Conservation (phyloP, 1,140 invertebrate species). For the Neelides sp. region DNA sequence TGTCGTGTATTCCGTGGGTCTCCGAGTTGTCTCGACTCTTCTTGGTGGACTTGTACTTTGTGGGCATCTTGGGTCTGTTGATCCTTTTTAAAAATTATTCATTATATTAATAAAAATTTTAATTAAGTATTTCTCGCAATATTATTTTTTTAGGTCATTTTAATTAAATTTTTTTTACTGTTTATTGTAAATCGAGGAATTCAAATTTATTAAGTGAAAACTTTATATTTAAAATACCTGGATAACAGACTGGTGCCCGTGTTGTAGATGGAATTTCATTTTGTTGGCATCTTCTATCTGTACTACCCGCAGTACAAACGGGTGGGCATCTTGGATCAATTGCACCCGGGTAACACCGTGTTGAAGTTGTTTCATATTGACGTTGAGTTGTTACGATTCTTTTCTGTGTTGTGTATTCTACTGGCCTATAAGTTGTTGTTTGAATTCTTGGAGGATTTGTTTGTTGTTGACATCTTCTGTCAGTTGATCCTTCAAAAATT, state of each 20-base stretch:
- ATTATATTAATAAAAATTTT: no score
- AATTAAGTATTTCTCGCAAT: not conserved
- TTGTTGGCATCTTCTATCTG: no score
- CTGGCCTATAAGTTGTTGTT: not conserved
- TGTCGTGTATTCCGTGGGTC: not conserved
- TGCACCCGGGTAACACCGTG: slow-evolving; percentile 37
- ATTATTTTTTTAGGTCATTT: not conserved
- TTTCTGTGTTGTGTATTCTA: not conserved
- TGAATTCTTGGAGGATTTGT: not conserved
- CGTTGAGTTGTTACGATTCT: not conserved
- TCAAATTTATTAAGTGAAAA: not conserved
- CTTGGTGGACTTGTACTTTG: slow-evolving; percentile 30
- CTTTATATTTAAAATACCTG: not conserved
- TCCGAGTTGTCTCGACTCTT: not conserved
- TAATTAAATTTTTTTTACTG: not conserved
- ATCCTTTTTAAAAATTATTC: no score
- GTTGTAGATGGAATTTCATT: not conserved
- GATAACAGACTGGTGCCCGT: slow-evolving; percentile 1
- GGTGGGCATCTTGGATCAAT: slow-evolving; percentile 39
- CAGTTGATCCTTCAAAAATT: not conserved
- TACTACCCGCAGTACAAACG: not conserved
- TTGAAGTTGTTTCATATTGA: slow-evolving; percentile 9
- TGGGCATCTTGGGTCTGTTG: slow-evolving; percentile 35
- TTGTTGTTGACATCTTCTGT: not conserved
- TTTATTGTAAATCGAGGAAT: not conserved